Conservation (phyloP, 2,888 invertebrate genomes). For the Agrilus mali region DNA sequence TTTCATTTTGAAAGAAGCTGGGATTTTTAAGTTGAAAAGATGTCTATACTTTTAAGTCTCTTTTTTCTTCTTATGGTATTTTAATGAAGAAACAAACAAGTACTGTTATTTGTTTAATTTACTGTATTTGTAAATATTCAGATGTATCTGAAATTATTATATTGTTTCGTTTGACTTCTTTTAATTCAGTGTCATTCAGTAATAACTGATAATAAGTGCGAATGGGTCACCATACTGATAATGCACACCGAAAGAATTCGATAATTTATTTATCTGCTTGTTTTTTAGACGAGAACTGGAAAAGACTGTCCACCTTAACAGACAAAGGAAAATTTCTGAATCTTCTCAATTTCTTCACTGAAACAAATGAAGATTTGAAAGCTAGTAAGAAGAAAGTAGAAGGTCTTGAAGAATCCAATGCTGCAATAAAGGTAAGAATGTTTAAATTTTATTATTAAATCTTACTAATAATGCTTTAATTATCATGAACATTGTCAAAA, state of each 20-base stretch:
- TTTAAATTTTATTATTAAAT: not conserved
- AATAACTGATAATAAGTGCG: not conserved
- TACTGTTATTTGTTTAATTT: too few relatives aligned
- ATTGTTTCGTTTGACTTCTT: too few relatives aligned
- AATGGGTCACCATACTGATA: not conserved
- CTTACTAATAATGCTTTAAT: not conserved
- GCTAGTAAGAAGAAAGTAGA: constrained; percentile 34
- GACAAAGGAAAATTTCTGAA: constrained; percentile 35
- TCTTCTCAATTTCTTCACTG: constrained; percentile 36
- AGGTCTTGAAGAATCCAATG: constrained; percentile 22
- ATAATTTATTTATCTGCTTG: not conserved
- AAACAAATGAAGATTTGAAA: constrained; percentile 32
- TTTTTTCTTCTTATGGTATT: too few relatives aligned
- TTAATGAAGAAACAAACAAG: too few relatives aligned
- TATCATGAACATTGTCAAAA: too few relatives aligned
- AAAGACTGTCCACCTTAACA: constrained; percentile 24
- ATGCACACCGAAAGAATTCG: too few relatives aligned
- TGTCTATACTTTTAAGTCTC: too few relatives aligned
- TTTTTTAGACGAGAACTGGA: constrained; percentile 34
- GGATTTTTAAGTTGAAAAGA: too few relatives aligned
- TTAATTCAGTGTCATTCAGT: too few relatives aligned
- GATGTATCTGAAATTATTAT: too few relatives aligned
- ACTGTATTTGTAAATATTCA: too few relatives aligned
- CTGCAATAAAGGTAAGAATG: constrained; percentile 25
- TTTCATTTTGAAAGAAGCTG: too few relatives aligned